Evolutionary conservation across 92 coral and sea anemone genomes (phyloP).

Genomic region (Virgularia gustaviana): DNA sequence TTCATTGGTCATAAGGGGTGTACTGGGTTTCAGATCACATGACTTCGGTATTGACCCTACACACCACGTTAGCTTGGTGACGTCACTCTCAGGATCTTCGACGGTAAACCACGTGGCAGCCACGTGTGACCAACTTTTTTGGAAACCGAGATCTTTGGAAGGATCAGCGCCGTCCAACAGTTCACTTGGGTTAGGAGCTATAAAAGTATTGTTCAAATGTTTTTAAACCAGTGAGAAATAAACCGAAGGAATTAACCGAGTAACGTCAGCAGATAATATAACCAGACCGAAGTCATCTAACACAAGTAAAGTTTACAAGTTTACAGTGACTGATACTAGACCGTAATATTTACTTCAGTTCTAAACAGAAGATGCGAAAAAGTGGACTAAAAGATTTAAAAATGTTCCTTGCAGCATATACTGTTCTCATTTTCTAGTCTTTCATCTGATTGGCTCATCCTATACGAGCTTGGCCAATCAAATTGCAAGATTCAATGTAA

Average conservation of each 20-base stretch:
- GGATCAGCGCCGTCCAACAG: slow-evolving; percentile 61
- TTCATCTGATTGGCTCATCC: too few species aligned
- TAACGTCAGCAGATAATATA: too few species aligned
- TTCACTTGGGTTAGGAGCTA: slow-evolving; percentile 52
- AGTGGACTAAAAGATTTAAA: not conserved
- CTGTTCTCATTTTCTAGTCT: not conserved
- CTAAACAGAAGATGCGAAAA: too few species aligned
- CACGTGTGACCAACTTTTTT: slow-evolving; percentile 54
- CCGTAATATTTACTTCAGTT: too few species aligned
- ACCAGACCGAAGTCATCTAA: not conserved
- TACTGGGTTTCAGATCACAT: slow-evolving; percentile 57
- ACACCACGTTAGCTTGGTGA: slow-evolving; percentile 71
- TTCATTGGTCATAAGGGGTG: slow-evolving; percentile 24
- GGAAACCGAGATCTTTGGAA: slow-evolving; percentile 64
- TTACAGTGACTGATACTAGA: too few species aligned
- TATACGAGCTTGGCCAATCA: too few species aligned
- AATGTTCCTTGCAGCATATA: not conserved
- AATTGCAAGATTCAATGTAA: too few species aligned
- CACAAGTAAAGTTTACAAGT: too few species aligned
- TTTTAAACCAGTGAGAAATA: not conserved
- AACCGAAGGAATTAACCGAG: too few species aligned
- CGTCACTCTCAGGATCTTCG: slow-evolving; percentile 91
- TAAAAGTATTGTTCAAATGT: not conserved
- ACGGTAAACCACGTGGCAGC: slow-evolving; percentile 70
- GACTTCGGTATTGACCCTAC: slow-evolving; percentile 62